Evolutionary conservation across 1,140 invertebrate genomes (phyloP), one percentile per base, ranked within the genome.

Genomic region (Drosophila fuyamai): DNA sequence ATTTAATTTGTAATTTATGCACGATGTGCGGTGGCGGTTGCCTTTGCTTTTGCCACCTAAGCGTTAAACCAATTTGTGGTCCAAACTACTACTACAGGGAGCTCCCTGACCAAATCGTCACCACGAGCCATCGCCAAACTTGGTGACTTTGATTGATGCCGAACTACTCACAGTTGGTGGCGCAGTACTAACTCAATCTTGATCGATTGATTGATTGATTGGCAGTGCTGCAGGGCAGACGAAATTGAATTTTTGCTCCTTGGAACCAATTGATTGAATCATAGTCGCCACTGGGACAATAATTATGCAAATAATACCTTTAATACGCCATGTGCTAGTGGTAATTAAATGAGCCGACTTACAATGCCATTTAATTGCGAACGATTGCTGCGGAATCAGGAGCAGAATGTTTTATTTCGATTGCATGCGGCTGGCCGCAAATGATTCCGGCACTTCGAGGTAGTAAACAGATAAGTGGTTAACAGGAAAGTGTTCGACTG

Each of bases 1-100:
- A 75, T 80, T 80, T 75, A 80, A 80, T 80, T 80, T 75, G 54
- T 79, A 80, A 80, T 75, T 68, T 75, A 75, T 80, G 70, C 70
- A 79, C 58, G 62, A 53, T 48, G 51, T 60, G 50, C 70, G 63
- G 74, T 44, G 51, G 36, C 59, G 13, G 18, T 36, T 53, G 51
- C 38, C 27, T 32, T 32, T 32, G 29, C 29, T 7, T 46, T 77
- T 68, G 74, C 75, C 63, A 77, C 74, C 57, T 53, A 78, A 66
- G 73, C 54, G 70, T 63, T 59, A 68, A 81, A 71, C 78, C 72
- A 81, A 81, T 71, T 72, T 72, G 79, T 36, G 75, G 75, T 57
- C 35, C 16, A n/a, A 18, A 40, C 7, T 40, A 41, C 10, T 40
- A 18, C 40, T 18, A 23, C 8, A 14, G 16, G 16, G 8, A 36